Percentiles rank a stretch among this genome's conserved stretches.
Evolutionary conservation across 2,797 vertebrate genomes (phyloP).

Genomic region (Echiichthys vipera): DNA sequence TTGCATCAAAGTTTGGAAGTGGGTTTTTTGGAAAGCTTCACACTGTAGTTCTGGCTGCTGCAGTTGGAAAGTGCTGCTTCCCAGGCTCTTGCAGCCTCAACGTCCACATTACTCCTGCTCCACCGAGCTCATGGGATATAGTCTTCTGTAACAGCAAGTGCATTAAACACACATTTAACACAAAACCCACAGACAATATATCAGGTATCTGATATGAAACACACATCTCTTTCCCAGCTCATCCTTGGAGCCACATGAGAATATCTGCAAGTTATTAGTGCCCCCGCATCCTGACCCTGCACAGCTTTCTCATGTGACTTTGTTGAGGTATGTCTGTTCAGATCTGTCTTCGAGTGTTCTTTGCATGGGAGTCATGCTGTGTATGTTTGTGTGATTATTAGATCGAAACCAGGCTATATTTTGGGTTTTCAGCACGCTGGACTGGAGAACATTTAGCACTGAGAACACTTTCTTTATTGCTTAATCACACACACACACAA

Average conservation of each 20-base stretch:
- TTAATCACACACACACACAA: conserved; percentile 7
- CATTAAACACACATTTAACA: conserved; percentile 36
- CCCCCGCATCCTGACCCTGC: conserved; percentile 45
- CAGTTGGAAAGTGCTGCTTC: conserved; percentile 43
- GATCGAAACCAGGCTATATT: conserved; percentile 13
- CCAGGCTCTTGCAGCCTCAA: conserved; percentile 55
- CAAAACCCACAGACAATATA: conserved; percentile 31
- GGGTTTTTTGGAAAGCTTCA: conserved; percentile 53
- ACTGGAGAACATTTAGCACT: conserved; percentile 8
- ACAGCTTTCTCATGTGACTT: conserved; percentile 62
- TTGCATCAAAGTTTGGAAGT: conserved; percentile 50
- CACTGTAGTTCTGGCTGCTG: conserved; percentile 25
- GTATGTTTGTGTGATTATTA: conserved; percentile 32
- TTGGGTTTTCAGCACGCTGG: conserved; percentile 10
- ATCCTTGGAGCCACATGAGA: conserved; percentile 48
- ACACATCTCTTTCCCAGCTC: conserved; percentile 51
- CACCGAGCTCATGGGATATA: conserved; percentile 18
- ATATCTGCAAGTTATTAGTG: conserved; percentile 69
- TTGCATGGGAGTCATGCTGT: conserved; percentile 22
- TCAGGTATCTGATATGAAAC: conserved; percentile 58
- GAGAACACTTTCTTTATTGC: conserved; percentile 30
- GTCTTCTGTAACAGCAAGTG: conserved; percentile 37
- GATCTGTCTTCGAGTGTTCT: conserved; percentile 27
- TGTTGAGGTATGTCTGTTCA: conserved; percentile 42
- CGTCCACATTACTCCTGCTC: conserved; percentile 45